Evolutionary conservation across 2,797 vertebrate species (phyloP).

Genomic region (Thalassophryne amazonica): DNA sequence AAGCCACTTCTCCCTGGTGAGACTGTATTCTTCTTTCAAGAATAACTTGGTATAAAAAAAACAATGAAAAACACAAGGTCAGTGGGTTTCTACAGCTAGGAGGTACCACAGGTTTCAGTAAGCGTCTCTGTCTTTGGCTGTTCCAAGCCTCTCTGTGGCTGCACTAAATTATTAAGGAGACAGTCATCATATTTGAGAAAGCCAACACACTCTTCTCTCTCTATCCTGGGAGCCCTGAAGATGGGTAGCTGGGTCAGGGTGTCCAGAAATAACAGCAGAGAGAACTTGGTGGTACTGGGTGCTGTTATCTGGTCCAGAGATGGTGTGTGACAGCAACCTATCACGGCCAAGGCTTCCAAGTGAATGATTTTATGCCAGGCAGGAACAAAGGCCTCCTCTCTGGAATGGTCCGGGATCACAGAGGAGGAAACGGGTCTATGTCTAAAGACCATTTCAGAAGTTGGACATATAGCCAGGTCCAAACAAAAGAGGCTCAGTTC

Average conservation of each 20-base stretch:
- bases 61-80: conserved; percentile 8
- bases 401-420: conserved; percentile 13
- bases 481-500: conserved; percentile 38
- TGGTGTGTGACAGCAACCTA: not conserved
- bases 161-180: conserved; percentile 68
- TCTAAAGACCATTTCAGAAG: conserved; percentile 38
- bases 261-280: conserved; percentile 50
- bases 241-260: conserved; percentile 32
- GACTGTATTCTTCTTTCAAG: conserved; percentile 1
- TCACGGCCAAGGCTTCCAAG: conserved; percentile 29
- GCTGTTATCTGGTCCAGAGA: conserved; percentile 37
- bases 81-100: conserved; percentile 22
- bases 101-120: conserved; percentile 18
- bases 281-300: conserved; percentile 30
- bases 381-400: conserved; percentile 28
- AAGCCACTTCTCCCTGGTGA: not conserved
- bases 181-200: conserved; percentile 56
- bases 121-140: conserved; percentile 40
- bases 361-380: conserved; percentile 35
- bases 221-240: conserved; percentile 42
- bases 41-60: too few species aligned
- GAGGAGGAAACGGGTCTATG: conserved; percentile 9
- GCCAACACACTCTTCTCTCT: conserved; percentile 37
- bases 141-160: conserved; percentile 45
- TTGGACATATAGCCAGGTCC: not conserved